Conservation (phyloP, 2,888 invertebrate species). For the Abscondita cerata region DNA sequence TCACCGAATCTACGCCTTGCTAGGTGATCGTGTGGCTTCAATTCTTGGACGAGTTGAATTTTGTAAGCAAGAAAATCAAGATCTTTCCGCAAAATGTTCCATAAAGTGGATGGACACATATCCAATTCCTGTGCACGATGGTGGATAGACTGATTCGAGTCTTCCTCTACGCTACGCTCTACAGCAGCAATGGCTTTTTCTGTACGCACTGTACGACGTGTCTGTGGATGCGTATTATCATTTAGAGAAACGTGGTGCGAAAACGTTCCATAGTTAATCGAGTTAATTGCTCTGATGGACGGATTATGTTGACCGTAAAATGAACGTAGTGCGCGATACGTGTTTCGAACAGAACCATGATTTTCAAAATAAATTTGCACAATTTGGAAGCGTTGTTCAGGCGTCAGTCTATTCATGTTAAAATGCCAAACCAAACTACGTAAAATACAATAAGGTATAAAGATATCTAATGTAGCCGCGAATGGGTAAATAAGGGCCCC, state of each 20-base stretch:
- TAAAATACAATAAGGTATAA: too few relatives aligned
- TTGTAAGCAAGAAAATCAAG: too few relatives aligned
- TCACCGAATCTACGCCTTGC: constrained; percentile 4
- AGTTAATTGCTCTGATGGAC: constrained; percentile 41
- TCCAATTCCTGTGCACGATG: too few relatives aligned
- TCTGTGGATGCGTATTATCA: not conserved
- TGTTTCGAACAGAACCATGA: constrained; percentile 33
- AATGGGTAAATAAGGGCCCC: too few relatives aligned
- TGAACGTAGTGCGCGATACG: constrained; percentile 42
- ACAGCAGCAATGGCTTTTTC: too few relatives aligned
- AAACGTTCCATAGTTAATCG: constrained; percentile 38
- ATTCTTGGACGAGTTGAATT: too few relatives aligned
- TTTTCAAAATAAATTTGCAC: constrained; percentile 44
- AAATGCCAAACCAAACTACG: constrained; percentile 34
- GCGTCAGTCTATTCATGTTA: constrained; percentile 34
- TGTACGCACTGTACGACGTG: not conserved
- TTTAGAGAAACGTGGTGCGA: not conserved
- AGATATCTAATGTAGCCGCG: too few relatives aligned
- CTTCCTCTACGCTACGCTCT: too few relatives aligned
- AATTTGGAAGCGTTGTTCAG: constrained; percentile 38
- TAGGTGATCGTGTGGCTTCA: too few relatives aligned
- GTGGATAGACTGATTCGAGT: too few relatives aligned
- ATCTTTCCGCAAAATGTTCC: too few relatives aligned
- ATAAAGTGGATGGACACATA: too few relatives aligned
- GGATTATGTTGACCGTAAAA: constrained; percentile 42